phyloP scores from a whole-genome alignment of 92 coral and sea anemone species.

The Porites cylindrica region DNA sequence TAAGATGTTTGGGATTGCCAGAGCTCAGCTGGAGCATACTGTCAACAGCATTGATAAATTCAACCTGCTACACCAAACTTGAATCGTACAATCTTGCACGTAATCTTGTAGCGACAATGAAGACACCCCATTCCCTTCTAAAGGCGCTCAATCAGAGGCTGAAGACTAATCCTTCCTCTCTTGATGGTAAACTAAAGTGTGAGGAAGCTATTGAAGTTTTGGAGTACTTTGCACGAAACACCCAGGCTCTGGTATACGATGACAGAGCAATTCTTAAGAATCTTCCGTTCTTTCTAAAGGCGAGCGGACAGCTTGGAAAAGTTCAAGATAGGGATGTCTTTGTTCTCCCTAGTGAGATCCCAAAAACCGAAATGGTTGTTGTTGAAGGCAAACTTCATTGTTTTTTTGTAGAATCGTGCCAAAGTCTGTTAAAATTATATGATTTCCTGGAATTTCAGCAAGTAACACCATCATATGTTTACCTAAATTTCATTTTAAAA shows the following conservation, averaged over 20 bases:
- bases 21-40: slow-evolving; percentile 34
- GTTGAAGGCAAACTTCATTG: slow-evolving; percentile 35
- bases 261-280: slow-evolving; percentile 15
- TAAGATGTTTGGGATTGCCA: slow-evolving; percentile 14
- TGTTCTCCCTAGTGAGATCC: slow-evolving; percentile 56
- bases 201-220: slow-evolving; percentile 28
- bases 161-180: not conserved
- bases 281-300: slow-evolving; percentile 60
- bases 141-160: slow-evolving; percentile 49
- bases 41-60: too few relatives aligned
- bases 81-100: slow-evolving; percentile 9
- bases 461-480: slow-evolving; percentile 49
- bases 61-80: too few relatives aligned
- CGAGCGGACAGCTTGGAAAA: slow-evolving; percentile 32
- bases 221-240: slow-evolving; percentile 45
- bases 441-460: slow-evolving; percentile 40
- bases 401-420: slow-evolving; percentile 34
- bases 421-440: slow-evolving; percentile 40
- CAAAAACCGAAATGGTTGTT: slow-evolving; percentile 44
- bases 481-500: slow-evolving; percentile 60
- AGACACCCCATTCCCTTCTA: slow-evolving; percentile 58
- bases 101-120: slow-evolving; percentile 57
- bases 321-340: slow-evolving; percentile 10
- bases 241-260: not conserved
- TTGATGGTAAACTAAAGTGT: not conserved